Percentiles rank a stretch among this genome's conserved stretches.
phyloP scores from a whole-genome alignment of 2,113 vertebrate genomes.

The Anolis carolinensis region DNA sequence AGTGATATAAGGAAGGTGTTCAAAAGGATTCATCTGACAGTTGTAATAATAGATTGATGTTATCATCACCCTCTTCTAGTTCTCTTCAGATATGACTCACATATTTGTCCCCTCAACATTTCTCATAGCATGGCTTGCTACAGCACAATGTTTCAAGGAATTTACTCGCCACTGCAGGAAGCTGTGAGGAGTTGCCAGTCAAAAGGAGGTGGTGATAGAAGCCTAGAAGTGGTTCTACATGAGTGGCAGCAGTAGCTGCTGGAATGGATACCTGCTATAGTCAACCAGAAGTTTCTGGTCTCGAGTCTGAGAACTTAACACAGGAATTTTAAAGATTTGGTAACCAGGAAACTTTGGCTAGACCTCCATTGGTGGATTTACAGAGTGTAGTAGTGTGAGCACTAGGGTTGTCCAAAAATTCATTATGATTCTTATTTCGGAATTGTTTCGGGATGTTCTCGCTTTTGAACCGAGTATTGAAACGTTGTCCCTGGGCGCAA shows the following conservation, averaged over 20 bases:
- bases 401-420: too few species aligned
- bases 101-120: background rate
- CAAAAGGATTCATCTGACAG: background rate
- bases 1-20: background rate
- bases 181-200: background rate
- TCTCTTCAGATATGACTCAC: background rate
- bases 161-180: background rate
- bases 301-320: too few species aligned
- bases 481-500: too few species aligned
- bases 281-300: too few species aligned
- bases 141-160: background rate
- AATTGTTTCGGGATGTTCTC: too few species aligned
- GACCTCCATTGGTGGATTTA: too few species aligned
- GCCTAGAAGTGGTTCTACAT: too few species aligned
- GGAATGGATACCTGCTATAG: background rate
- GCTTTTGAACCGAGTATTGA: too few species aligned
- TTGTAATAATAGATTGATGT: background rate
- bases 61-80: background rate
- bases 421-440: too few species aligned
- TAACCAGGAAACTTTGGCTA: too few species aligned
- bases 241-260: background rate
- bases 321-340: too few species aligned
- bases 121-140: background rate
- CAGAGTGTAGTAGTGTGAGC: too few species aligned
- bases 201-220: background rate